phyloP scores from a whole-genome alignment of 2,888 invertebrate species.

The Cheilosia urbana region DNA sequence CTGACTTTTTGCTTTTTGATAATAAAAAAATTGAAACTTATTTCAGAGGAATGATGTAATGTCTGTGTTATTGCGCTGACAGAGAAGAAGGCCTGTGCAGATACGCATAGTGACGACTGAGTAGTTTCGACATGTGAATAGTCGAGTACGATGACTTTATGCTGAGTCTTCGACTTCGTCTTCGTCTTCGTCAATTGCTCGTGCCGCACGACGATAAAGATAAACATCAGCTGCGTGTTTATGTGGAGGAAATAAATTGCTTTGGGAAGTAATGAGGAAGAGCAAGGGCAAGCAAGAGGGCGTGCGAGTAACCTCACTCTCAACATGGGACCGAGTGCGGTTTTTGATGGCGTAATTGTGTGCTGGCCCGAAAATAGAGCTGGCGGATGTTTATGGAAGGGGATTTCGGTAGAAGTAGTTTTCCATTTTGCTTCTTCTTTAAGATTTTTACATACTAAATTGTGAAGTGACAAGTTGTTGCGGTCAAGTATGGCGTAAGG shows the following conservation, averaged over 20 bases:
- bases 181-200: slow-evolving; percentile 39
- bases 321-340: slow-evolving; percentile 2
- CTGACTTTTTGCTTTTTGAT: slow-evolving; percentile 9
- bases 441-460: slow-evolving; percentile 25
- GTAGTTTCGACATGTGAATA: slow-evolving; percentile 23
- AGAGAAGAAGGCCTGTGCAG: neutral
- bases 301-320: slow-evolving; percentile 46
- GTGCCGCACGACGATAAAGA: slow-evolving; percentile 45
- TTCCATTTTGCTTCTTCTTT: no score
- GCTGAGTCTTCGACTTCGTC: slow-evolving; percentile 19
- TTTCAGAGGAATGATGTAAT: slow-evolving; percentile 68
- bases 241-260: slow-evolving; percentile 59
- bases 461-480: slow-evolving; percentile 33
- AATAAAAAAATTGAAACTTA: slow-evolving; percentile 64
- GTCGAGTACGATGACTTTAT: slow-evolving; percentile 12
- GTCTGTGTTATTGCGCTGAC: slow-evolving; percentile 2
- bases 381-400: slow-evolving; percentile 46
- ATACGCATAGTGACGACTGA: slow-evolving; percentile 32
- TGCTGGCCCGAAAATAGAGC: slow-evolving; percentile 32
- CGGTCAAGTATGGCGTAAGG: slow-evolving; percentile 9
- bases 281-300: slow-evolving; percentile 52
- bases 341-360: slow-evolving; percentile 51
- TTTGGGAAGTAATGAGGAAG: slow-evolving; percentile 53
- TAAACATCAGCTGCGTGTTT: slow-evolving; percentile 62
- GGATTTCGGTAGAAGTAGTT: neutral